phyloP scores from a whole-genome alignment of 53 echinoderm and acorn worm genomes.

The Stichopus horrens region DNA sequence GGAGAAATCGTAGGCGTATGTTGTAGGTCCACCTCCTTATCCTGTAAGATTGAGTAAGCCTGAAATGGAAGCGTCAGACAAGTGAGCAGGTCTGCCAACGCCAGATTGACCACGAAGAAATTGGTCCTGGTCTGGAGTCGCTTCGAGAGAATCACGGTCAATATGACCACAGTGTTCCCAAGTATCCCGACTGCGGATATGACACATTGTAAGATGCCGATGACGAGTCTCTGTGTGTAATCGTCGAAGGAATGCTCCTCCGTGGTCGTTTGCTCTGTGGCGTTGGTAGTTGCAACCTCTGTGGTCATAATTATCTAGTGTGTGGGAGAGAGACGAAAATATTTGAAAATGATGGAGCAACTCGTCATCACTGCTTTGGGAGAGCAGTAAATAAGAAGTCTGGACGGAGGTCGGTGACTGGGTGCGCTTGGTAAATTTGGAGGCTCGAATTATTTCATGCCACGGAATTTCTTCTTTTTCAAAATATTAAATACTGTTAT shows the following conservation, averaged over 20 bases:
- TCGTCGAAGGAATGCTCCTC: not conserved
- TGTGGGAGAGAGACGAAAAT: too few relatives aligned
- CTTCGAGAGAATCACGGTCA: conserved; percentile 68
- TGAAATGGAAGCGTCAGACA: conserved; percentile 77
- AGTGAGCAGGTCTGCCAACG: conserved; percentile 75
- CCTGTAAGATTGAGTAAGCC: conserved; percentile 57
- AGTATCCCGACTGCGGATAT: conserved; percentile 53
- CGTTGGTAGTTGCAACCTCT: too few relatives aligned
- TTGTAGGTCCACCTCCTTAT: conserved; percentile 37
- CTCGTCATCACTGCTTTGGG: too few relatives aligned
- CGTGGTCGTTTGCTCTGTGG: too few relatives aligned
- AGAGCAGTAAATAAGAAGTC: too few relatives aligned
- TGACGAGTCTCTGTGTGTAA: conserved; percentile 32
- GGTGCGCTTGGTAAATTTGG: too few relatives aligned
- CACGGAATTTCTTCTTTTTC: too few relatives aligned
- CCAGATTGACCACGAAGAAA: conserved; percentile 90
- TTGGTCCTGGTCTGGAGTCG: conserved; percentile 82
- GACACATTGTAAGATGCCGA: conserved; percentile 41
- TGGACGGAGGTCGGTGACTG: too few relatives aligned
- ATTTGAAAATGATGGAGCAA: too few relatives aligned
- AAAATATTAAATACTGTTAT: too few relatives aligned
- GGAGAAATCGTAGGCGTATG: not conserved
- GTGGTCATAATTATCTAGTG: too few relatives aligned
- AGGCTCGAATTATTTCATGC: too few relatives aligned
- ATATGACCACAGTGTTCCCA: conserved; percentile 80